A percentile compares a stretch with the other conserved stretches of the same genome.
Evolutionary conservation across 2,888 invertebrate genomes (phyloP).

Genomic region (Caenorhabditis sp.): DNA sequence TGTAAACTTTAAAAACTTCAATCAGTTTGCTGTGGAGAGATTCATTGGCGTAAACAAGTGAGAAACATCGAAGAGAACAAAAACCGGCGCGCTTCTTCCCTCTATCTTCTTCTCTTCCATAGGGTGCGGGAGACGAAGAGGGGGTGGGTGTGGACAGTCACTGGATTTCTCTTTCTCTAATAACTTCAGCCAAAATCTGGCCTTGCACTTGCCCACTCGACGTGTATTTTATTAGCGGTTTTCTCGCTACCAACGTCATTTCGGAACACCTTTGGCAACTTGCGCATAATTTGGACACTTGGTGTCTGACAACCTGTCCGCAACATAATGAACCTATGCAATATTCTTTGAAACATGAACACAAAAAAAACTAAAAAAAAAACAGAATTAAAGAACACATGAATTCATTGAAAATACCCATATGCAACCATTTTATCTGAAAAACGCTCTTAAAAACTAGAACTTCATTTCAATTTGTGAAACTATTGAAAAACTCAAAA

Average conservation of each 20-base stretch:
- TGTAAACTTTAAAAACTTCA: constrained; percentile 2
- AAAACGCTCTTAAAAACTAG: too few relatives aligned
- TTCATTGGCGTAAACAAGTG: constrained; percentile 47
- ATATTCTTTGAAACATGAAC: not conserved
- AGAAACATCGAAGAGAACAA: constrained; percentile 46
- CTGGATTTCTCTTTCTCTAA: constrained; percentile 62
- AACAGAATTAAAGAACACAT: too few relatives aligned
- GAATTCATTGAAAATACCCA: too few relatives aligned
- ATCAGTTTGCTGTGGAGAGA: constrained; percentile 32
- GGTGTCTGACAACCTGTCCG: constrained; percentile 10
- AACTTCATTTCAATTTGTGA: too few relatives aligned
- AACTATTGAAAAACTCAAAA: too few relatives aligned
- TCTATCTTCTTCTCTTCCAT: constrained; percentile 34
- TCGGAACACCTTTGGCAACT: constrained; percentile 47
- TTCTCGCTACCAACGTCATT: constrained; percentile 17
- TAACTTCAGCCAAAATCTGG: constrained; percentile 63
- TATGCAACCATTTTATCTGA: too few relatives aligned
- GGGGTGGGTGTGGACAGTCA: constrained; percentile 57
- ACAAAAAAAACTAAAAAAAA: not conserved
- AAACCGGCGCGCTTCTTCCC: constrained; percentile 50
- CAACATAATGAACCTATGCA: constrained; percentile 4
- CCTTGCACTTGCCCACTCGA: constrained; percentile 62
- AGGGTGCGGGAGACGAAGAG: constrained; percentile 35
- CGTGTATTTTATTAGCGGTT: constrained; percentile 52
- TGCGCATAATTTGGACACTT: constrained; percentile 31